Evolutionary conservation across 2,797 vertebrate species (phyloP).

Genomic region (Acanthurus lineatus): DNA sequence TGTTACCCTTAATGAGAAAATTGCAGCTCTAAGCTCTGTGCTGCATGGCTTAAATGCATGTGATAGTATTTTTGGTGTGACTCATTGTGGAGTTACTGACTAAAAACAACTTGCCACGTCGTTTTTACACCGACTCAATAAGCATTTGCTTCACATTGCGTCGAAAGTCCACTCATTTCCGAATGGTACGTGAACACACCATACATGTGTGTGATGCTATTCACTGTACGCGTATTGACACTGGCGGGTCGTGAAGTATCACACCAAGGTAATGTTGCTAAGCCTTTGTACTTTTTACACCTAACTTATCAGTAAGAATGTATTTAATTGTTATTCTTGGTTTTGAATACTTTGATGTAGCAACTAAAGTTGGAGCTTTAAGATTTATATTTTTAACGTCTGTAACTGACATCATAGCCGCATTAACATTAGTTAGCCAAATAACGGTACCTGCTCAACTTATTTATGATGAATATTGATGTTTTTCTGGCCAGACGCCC

Average conservation of each 20-base stretch:
- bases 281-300: not conserved
- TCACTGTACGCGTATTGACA: constrained; percentile 19
- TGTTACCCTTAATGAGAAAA: not conserved
- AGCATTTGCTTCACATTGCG: too few relatives aligned
- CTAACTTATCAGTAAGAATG: accelerated
- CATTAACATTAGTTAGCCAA: not conserved
- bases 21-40: not conserved
- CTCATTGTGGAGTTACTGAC: not conserved
- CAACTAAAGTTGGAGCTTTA: not conserved
- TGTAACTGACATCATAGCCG: constrained; percentile 32
- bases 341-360: not conserved
- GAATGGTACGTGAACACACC: constrained; percentile 11
- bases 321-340: accelerated
- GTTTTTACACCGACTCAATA: too few relatives aligned
- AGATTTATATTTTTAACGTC: not conserved
- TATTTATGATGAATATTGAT: not conserved
- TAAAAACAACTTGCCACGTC: too few relatives aligned
- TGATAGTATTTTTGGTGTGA: too few relatives aligned
- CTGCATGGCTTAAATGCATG: too few relatives aligned
- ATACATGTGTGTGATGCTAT: constrained; percentile 18
- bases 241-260: constrained; percentile 5
- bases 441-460: not conserved
- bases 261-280: constrained; percentile 45
- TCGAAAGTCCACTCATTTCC: too few relatives aligned
- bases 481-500: not conserved